Conservation (phyloP, 1,140 invertebrate genomes). For the Saxidomus purpurata region DNA sequence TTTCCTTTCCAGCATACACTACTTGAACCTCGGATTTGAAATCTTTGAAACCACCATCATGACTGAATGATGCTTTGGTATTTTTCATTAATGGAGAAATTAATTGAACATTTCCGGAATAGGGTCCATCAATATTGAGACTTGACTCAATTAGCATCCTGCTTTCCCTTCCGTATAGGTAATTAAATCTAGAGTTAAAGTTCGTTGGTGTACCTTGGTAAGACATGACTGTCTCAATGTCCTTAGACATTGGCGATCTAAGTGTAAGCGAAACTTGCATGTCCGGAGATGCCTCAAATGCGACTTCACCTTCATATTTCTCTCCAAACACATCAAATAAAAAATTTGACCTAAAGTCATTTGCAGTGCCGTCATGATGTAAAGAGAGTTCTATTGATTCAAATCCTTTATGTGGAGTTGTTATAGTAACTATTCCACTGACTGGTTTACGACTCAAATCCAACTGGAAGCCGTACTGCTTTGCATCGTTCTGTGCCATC, state of each 20-base stretch:
- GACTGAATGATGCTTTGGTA: constrained; percentile 21
- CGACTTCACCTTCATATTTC: constrained; percentile 17
- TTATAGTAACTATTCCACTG: neutral
- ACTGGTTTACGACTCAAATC: constrained; percentile 20
- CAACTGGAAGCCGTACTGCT: constrained; percentile 3
- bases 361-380: neutral
- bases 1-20: constrained; percentile 2
- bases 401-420: constrained; percentile 12
- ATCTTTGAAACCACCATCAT: neutral
- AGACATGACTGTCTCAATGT: neutral
- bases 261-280: neutral
- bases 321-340: neutral
- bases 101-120: constrained; percentile 12
- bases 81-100: constrained; percentile 46
- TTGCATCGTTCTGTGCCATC: neutral
- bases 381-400: constrained; percentile 21
- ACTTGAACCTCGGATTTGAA: constrained; percentile 14
- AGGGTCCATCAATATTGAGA: constrained; percentile 2
- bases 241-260: constrained; percentile 12
- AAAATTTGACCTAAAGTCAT: constrained; percentile 5
- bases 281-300: neutral
- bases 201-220: neutral
- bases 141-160: neutral
- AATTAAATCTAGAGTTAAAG: neutral
- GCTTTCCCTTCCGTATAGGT: constrained; percentile 2